Evolutionary conservation across 2,797 vertebrate species (phyloP).

Genomic region (Chromobotia macracanthus): DNA sequence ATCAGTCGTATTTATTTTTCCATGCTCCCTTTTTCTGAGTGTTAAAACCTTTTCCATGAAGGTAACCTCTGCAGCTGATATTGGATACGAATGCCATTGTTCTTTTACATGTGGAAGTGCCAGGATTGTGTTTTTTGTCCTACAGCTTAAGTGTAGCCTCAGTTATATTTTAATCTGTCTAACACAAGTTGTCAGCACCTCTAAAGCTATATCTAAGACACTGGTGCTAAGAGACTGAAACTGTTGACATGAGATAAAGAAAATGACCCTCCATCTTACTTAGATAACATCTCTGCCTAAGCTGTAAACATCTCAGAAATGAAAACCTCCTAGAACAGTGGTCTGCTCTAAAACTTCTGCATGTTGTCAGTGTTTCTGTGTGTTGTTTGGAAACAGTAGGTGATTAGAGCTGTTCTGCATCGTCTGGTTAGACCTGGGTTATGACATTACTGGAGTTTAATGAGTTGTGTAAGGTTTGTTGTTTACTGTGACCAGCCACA

Average conservation of each 20-base stretch:
- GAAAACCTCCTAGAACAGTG: not conserved
- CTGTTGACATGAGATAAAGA: not conserved
- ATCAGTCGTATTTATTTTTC: constrained; percentile 40
- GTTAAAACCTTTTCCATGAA: constrained; percentile 18
- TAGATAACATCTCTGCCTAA: not conserved
- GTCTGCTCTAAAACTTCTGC: not conserved
- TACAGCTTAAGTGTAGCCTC: constrained; percentile 8
- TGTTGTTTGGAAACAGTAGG: not conserved
- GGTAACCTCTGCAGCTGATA: not conserved
- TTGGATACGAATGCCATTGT: constrained; percentile 40
- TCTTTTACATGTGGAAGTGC: not conserved
- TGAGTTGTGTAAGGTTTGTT: not conserved
- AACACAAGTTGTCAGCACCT: constrained; percentile 12
- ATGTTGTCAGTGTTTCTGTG: not conserved
- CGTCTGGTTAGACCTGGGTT: not conserved
- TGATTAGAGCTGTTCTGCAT: not conserved
- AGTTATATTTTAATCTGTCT: not conserved
- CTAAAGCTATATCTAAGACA: constrained; percentile 15
- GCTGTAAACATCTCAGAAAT: not conserved
- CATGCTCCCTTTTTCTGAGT: constrained; percentile 33
- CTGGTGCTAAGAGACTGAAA: not conserved
- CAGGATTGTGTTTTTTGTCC: constrained; percentile 25
- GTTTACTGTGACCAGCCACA: not conserved
- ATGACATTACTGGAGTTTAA: not conserved
- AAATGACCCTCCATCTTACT: not conserved